Evolutionary conservation across 92 coral and sea anemone genomes (phyloP), one percentile per base, ranked within the genome.

Genomic region (Chrysogorgia sp.): DNA sequence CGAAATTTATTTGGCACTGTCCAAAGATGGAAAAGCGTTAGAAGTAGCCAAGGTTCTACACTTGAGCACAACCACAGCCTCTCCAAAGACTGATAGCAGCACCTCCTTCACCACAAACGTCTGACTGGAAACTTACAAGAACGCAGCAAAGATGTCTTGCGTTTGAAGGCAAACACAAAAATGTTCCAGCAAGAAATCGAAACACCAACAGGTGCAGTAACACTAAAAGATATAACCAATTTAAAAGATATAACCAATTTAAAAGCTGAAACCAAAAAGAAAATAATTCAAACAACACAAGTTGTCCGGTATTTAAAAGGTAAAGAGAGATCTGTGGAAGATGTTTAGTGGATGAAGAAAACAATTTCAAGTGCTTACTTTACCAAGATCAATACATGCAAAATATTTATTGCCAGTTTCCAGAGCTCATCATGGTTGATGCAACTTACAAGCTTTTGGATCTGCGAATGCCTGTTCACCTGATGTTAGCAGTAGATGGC

Each of bases 151-250:
- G 66, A 65, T n/a, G 87, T 81, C 8, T 29, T 88, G 37, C 68
- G 70, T n/a, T 56, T 88, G 23, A 55, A 81, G 49, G 88, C 92
- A 7, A 84, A 88, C 57, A 26, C 71, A 12, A 84, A 88, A 66
- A 75, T 88, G 17, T 78, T 81, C 8, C 60, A 81, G 48, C 76
- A 75, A 26, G 66, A 75, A 17, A 58, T 84, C 1, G 80, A 84
- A 57, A 40, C 30, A 12, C 50, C 86, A 7, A 80, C 89, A 26
- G 84, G 92, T 3, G 76, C 76, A n/a, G 80, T 74, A 14, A 88
- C 86, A 26, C 58, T 88, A 0, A 75, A 84, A 35, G 89, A 85
- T 34, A 85, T 81, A 74, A 30, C 92, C 23, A 88, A 88, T 26
- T 66, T 84, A 7, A 74, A 88, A 43, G 77, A 67, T 30, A 57